Base-by-base conservation (phyloP, 2,888 invertebrate genomes). In the Caenorhabditis angaria region DNA sequence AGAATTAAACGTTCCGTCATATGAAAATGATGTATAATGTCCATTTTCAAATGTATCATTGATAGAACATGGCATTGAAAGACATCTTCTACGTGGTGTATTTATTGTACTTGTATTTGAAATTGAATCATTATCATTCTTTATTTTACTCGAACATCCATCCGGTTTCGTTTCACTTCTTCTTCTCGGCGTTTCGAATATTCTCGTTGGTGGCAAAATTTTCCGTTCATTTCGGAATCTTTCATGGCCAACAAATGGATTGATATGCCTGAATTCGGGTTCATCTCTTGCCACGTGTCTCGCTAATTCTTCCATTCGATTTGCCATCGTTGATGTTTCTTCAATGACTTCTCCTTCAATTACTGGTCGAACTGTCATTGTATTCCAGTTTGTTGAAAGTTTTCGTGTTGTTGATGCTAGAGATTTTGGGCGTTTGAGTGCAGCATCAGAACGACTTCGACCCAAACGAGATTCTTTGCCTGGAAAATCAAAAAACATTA, bases 371-470 rank as follows among this genome's bases (percentile, higher is more conserved):
- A 56, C 24, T 10, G 6, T 24, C 24, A 29, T 24, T 12, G 47
- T n/a, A 22, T 35, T 35, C 20, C n/a, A 41, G n/a, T 62, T 68
- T 28, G 57, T 69, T 22, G 73, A 73, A 8, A 69, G 50, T 50
- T 75, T 70, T 41, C 70, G 22, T 14, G 41, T 35, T 12, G 61
- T 51, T 25, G 58, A 4, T 4, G 18, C 27, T 14, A 69, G 25
- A 47, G 56, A 32, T 47, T 61, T 61, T 20, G 74, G 76, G 25
- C 66, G 47, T 22, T 69, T 71, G 0, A 78, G 59, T 6, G 81
- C 82, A 1, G 83, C 83, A 56, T 83, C 83, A 5, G 82, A 82
- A 20, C 79, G 78, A 10, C 80, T 79, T 32, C 83, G 68, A 12
- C 78, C 83, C 32, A 83, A 63, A 4, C 82, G 69, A 14, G 76